phyloP scores from a whole-genome alignment of 2,888 invertebrate genomes.

The Trypoxylon attenuatum region DNA sequence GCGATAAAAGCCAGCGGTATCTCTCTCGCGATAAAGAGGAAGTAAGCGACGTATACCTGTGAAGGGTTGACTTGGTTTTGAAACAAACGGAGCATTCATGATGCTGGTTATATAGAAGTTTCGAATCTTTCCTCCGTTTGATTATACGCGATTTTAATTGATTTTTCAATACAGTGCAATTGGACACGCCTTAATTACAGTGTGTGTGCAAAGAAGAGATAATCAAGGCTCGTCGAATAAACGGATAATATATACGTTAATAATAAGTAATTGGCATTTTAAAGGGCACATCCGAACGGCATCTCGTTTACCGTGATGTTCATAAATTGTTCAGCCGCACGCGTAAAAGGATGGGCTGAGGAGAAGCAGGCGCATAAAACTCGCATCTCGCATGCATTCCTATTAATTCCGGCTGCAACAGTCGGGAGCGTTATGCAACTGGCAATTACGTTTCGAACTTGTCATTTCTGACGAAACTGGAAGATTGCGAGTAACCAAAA shows the following conservation, averaged over 20 bases:
- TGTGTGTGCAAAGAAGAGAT: too few species aligned
- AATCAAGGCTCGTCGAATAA: too few species aligned
- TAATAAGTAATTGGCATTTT: too few species aligned
- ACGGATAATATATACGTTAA: too few species aligned
- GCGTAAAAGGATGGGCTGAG: neutral
- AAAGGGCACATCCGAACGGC: neutral
- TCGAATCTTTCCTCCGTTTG: too few species aligned
- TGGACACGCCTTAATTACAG: too few species aligned
- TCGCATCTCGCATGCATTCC: neutral
- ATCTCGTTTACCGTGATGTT: neutral
- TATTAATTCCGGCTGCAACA: constrained; percentile 24
- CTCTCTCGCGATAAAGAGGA: constrained; percentile 42
- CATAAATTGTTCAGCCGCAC: neutral
- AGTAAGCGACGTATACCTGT: constrained; percentile 14
- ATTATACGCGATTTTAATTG: too few species aligned
- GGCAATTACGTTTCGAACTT: constrained; percentile 30
- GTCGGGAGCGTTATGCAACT: constrained; percentile 31
- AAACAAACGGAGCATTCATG: too few species aligned
- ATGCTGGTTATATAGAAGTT: too few species aligned
- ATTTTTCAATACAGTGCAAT: too few species aligned
- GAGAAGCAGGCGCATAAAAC: neutral
- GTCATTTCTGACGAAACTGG: constrained; percentile 22
- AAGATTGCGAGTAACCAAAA: constrained; percentile 2
- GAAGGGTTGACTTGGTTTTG: constrained; percentile 17
- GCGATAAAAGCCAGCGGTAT: constrained; percentile 35